These are phyloP conservation scores for Willowsia nigromaculata DNA, from an alignment of 2,888 invertebrate species.

Conservation along the genomic window DNA sequence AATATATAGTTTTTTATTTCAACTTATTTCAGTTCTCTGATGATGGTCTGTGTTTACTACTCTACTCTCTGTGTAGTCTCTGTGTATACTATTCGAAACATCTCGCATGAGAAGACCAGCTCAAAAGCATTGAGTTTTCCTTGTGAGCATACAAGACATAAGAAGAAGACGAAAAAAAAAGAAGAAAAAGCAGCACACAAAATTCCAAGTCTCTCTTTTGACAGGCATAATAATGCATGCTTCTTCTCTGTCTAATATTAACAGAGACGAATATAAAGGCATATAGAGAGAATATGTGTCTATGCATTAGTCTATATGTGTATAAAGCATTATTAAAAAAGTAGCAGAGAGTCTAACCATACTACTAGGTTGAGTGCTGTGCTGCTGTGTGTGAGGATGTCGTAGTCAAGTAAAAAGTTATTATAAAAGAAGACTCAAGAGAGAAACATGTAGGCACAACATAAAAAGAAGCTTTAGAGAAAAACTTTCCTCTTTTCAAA, in stretches of 20 bases:
- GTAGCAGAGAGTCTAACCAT: not conserved
- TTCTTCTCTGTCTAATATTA: slow-evolving; percentile 32
- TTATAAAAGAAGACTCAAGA: not conserved
- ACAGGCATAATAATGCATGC: slow-evolving; percentile 68
- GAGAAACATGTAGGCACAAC: slow-evolving; percentile 27
- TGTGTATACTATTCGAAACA: not conserved
- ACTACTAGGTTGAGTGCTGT: too few relatives aligned
- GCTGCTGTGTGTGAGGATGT: too few relatives aligned
- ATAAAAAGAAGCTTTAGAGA: slow-evolving; percentile 55
- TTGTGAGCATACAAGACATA: slow-evolving; percentile 3
- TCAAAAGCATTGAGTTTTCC: slow-evolving; percentile 42
- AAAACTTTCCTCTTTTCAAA: slow-evolving; percentile 68
- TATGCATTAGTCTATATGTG: not conserved
- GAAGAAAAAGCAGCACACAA: slow-evolving; percentile 30
- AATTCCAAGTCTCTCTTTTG: slow-evolving; percentile 65
- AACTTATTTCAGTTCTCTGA: not conserved
- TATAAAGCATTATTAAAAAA: not conserved
- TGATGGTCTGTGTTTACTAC: not conserved
- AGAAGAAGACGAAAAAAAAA: too few relatives aligned
- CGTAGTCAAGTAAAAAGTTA: too few relatives aligned
- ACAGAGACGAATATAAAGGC: slow-evolving; percentile 25
- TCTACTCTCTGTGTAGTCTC: not conserved
- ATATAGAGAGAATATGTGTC: not conserved
- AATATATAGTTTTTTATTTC: not conserved
- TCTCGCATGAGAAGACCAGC: slow-evolving; percentile 42